Conservation (phyloP, 30 jellyfish, hydroid and myxozoan genomes). For the Hydractinia symbiolongicarpus region DNA sequence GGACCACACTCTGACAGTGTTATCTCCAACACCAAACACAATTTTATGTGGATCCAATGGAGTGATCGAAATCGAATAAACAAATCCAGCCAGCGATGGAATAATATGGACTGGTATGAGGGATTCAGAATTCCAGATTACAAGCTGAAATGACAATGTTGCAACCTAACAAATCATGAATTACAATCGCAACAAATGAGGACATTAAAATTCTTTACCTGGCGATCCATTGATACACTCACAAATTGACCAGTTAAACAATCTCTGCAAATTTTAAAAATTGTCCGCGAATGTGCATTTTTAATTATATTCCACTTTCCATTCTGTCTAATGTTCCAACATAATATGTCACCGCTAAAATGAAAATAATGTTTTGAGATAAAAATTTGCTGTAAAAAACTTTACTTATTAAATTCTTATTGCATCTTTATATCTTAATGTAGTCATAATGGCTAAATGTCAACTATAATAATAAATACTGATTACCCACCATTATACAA, state of each 20-base stretch:
- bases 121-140: conserved; percentile 17
- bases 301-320: conserved; percentile 37
- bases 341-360: conserved; percentile 72
- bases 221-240: conserved; percentile 85
- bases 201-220: conserved; percentile 34
- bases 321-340: conserved; percentile 50
- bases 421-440: no score
- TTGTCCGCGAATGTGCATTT: conserved; percentile 64
- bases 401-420: not conserved
- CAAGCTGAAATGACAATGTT: conserved; percentile 15
- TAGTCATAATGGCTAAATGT: no score
- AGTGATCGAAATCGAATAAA: conserved; percentile 52
- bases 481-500: no score
- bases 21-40: conserved; percentile 92
- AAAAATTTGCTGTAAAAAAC: not conserved
- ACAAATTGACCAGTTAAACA: conserved; percentile 28
- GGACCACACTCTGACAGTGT: conserved; percentile 76
- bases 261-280: conserved; percentile 48
- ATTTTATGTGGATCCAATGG: conserved; percentile 59
- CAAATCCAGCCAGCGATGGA: conserved; percentile 89
- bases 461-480: no score
- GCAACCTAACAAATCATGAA: no score
- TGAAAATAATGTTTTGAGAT: no score
- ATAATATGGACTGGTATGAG: conserved; percentile 20
- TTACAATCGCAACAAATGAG: not conserved